Percentiles rank a stretch among this genome's conserved stretches.
These are phyloP conservation scores for Festucalex cinctus DNA, from an alignment of 2,113 vertebrate genomes.

Conservation along the genomic window DNA sequence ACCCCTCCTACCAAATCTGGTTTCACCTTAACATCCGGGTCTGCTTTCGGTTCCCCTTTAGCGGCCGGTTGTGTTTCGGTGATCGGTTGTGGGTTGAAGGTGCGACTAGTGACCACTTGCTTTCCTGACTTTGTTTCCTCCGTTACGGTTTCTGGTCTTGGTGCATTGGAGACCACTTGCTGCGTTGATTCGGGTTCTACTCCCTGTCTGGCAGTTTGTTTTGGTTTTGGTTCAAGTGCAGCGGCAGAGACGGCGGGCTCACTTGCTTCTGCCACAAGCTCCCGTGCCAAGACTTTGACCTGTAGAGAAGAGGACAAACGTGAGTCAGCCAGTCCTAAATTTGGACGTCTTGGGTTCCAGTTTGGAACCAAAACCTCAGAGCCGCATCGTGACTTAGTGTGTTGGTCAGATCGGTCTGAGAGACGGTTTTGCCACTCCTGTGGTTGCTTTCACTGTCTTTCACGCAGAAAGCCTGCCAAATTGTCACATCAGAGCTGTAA, in stretches of 20 bases:
- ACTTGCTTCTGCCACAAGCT: background rate
- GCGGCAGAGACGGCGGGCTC: background rate
- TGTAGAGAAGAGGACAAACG: background rate
- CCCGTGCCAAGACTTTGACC: background rate
- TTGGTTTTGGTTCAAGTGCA: background rate
- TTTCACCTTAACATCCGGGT: background rate
- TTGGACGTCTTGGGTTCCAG: background rate
- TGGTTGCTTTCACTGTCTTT: too few species aligned
- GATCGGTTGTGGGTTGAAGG: background rate
- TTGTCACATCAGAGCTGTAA: too few species aligned
- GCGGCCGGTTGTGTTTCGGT: background rate
- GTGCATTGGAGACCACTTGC: background rate
- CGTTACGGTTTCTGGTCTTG: background rate
- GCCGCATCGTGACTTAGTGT: background rate
- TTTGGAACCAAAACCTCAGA: background rate
- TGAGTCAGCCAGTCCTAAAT: background rate
- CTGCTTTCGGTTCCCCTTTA: background rate
- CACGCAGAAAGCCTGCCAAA: too few species aligned
- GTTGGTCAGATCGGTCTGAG: background rate
- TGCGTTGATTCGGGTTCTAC: background rate
- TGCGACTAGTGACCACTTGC: background rate
- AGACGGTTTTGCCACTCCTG: too few species aligned
- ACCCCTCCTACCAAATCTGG: background rate
- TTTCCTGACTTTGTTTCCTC: background rate
- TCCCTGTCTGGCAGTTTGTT: background rate